phyloP scores from a whole-genome alignment of 2,113 vertebrate species.

The Seriola aureovittata region DNA sequence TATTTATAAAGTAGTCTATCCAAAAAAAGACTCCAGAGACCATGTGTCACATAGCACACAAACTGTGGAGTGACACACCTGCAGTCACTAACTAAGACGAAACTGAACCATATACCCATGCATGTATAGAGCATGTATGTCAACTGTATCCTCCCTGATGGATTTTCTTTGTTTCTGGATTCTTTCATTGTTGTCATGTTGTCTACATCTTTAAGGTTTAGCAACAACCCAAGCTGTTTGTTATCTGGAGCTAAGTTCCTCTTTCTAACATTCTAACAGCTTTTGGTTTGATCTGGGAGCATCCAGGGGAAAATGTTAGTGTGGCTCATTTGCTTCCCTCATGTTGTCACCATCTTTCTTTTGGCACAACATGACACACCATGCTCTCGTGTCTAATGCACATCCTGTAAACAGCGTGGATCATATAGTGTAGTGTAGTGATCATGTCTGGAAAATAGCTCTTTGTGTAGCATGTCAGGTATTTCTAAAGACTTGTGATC shows the following conservation, averaged over 20 bases:
- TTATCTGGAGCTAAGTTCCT: neutral
- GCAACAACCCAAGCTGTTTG: neutral
- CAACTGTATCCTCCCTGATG: neutral
- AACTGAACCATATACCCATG: neutral
- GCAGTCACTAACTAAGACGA: neutral
- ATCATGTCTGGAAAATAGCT: constrained; percentile 1
- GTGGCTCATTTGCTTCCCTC: neutral
- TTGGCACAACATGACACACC: constrained; percentile 1
- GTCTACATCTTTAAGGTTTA: neutral
- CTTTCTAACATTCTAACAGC: neutral
- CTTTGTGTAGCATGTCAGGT: neutral
- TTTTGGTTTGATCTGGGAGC: neutral
- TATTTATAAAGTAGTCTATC: constrained; percentile 81
- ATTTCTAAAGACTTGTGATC: neutral
- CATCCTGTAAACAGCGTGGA: neutral
- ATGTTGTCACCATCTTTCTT: constrained; percentile 20
- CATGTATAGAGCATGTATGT: neutral
- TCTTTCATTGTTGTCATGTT: constrained; percentile 4
- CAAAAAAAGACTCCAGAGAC: constrained; percentile 70
- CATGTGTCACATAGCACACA: constrained; percentile 52
- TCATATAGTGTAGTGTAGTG: neutral
- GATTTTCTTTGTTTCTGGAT: neutral
- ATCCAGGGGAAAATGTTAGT: neutral
- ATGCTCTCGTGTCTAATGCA: neutral
- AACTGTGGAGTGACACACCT: constrained; percentile 28